Percentiles rank a stretch among this genome's conserved stretches.
Conservation (phyloP, 2,797 vertebrate species). For the Argyrosomus regius region DNA sequence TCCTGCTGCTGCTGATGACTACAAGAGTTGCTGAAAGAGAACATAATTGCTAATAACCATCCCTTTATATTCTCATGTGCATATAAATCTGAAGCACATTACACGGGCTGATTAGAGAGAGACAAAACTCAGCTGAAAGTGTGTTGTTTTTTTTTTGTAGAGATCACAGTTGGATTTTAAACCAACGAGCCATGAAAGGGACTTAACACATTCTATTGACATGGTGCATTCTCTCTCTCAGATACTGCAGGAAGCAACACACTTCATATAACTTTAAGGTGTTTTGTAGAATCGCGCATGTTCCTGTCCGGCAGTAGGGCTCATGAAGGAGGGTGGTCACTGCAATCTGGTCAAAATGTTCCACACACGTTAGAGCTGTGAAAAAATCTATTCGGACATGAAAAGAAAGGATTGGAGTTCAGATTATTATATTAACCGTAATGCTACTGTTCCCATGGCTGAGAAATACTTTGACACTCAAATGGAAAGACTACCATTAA, state of each 20-base stretch:
- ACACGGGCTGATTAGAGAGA: not conserved
- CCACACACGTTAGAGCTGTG: too few relatives aligned
- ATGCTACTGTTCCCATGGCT: too few relatives aligned
- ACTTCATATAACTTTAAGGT: too few relatives aligned
- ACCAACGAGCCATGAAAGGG: not conserved
- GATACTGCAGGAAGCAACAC: too few relatives aligned
- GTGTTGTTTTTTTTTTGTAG: not conserved
- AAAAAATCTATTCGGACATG: too few relatives aligned
- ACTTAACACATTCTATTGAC: not conserved
- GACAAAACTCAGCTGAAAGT: not conserved
- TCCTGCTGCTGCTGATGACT: not conserved
- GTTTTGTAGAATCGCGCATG: too few relatives aligned
- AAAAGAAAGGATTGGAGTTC: too few relatives aligned
- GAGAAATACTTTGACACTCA: too few relatives aligned
- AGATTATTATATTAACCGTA: too few relatives aligned
- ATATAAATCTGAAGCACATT: not conserved
- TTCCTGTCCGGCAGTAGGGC: not conserved
- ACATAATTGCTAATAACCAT: conserved; percentile 6
- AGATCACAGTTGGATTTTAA: not conserved
- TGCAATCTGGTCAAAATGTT: not conserved
- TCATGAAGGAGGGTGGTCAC: not conserved
- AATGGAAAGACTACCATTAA: too few relatives aligned
- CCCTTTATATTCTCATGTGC: not conserved
- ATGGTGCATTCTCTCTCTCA: too few relatives aligned
- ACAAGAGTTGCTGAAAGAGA: not conserved